Conservation (phyloP, 2,797 vertebrate genomes). For the Eospalax fontanierii region DNA sequence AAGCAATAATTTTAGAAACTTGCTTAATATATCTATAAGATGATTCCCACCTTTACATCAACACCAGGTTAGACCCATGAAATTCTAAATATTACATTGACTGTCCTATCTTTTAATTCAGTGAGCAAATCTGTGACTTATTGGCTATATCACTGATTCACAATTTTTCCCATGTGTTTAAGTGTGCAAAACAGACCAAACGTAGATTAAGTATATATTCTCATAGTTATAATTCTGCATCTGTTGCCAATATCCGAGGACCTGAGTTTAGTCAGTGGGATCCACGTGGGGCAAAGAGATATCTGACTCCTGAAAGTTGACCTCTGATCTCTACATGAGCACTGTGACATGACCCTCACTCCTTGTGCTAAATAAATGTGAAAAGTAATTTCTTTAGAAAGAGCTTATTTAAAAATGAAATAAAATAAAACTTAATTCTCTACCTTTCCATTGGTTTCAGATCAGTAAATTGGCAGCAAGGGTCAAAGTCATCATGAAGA, state of each 20-base stretch:
- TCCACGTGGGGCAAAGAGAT: no score
- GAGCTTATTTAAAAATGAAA: no score
- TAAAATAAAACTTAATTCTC: no score
- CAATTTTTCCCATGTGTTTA: neutral
- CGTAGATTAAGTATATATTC: neutral
- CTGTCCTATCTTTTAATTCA: neutral
- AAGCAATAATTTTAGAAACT: neutral
- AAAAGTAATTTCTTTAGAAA: no score
- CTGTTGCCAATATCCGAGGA: neutral
- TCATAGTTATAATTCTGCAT: neutral
- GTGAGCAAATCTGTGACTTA: neutral
- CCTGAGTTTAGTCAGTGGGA: no score
- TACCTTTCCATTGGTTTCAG: no score
- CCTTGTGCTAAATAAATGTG: no score
- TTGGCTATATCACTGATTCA: neutral
- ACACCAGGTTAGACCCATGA: neutral
- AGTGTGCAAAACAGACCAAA: neutral
- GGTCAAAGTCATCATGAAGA: neutral
- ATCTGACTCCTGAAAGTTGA: no score
- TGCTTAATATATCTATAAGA: neutral
- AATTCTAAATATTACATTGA: neutral
- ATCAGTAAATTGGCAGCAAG: neutral
- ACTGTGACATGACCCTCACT: no score
- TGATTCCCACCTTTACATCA: neutral
- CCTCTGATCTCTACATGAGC: no score